A percentile compares a stretch with the other conserved stretches of the same genome.
Conservation (phyloP, 2,888 invertebrate species). For the Phengaris arion region DNA sequence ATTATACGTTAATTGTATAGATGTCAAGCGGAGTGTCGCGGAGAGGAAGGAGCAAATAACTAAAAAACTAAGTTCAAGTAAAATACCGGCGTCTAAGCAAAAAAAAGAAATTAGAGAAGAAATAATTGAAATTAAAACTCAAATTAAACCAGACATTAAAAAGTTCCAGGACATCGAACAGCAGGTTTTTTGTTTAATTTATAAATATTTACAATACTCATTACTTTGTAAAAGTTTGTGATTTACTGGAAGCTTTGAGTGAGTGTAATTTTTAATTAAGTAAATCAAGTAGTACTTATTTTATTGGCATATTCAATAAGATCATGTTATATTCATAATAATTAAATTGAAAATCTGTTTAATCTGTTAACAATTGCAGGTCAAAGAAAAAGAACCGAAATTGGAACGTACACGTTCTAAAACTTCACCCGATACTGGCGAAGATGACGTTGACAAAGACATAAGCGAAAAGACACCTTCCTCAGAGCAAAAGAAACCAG, state of each 20-base stretch:
- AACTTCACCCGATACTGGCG: constrained; percentile 62
- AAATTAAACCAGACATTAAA: constrained; percentile 79
- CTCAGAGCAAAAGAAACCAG: constrained; percentile 50
- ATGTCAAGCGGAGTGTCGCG: constrained; percentile 84
- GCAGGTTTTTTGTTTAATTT: constrained; percentile 53
- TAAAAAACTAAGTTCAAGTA: constrained; percentile 84
- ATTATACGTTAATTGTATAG: constrained; percentile 42
- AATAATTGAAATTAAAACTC: constrained; percentile 84
- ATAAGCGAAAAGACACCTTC: constrained; percentile 49
- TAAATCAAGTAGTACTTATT: background rate
- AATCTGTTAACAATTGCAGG: constrained; percentile 44
- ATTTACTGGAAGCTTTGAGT: too few species aligned
- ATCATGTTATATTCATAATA: background rate
- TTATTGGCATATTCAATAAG: too few species aligned
- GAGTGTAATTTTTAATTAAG: background rate
- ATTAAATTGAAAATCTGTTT: background rate
- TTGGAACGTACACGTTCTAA: constrained; percentile 65
- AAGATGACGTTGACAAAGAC: constrained; percentile 59
- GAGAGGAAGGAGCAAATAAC: constrained; percentile 88
- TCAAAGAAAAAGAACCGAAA: constrained; percentile 65
- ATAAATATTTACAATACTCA: too few species aligned
- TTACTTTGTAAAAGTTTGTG: too few species aligned
- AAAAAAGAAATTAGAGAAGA: constrained; percentile 86
- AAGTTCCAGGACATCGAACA: constrained; percentile 76
- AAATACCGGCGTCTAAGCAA: constrained; percentile 86